phyloP scores from a whole-genome alignment of 2,888 invertebrate genomes.

The Marronus borbonicus region DNA sequence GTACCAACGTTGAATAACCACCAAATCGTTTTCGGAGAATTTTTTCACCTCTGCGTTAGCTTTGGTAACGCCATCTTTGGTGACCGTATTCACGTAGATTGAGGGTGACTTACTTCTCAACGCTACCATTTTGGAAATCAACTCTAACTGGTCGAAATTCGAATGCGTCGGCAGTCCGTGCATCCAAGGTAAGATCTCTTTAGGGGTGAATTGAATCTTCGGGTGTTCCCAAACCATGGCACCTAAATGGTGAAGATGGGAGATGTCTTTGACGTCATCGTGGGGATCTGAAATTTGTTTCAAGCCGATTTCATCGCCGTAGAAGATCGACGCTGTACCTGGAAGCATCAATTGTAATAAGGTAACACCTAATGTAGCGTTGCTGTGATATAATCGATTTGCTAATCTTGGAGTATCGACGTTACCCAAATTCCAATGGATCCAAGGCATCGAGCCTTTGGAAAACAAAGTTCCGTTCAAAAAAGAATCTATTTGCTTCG shows the following conservation, averaged over 20 bases:
- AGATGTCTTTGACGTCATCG: constrained; percentile 74
- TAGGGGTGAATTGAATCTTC: constrained; percentile 70
- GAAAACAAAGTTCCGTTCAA: constrained; percentile 76
- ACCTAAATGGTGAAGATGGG: constrained; percentile 79
- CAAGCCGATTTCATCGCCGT: constrained; percentile 92
- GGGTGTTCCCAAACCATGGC: constrained; percentile 78
- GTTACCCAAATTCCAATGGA: constrained; percentile 85
- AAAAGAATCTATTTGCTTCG: constrained; percentile 74
- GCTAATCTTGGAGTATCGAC: constrained; percentile 76
- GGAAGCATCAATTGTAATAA: constrained; percentile 88
- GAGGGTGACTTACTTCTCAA: constrained; percentile 79
- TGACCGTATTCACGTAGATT: constrained; percentile 81
- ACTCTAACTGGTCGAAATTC: constrained; percentile 72
- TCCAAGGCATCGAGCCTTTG: constrained; percentile 79
- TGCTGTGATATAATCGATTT: constrained; percentile 72
- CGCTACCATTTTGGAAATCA: constrained; percentile 75
- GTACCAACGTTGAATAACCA: constrained; percentile 85
- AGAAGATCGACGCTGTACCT: constrained; percentile 90
- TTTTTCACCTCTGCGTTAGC: constrained; percentile 79
- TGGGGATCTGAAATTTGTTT: constrained; percentile 74
- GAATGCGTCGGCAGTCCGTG: constrained; percentile 72
- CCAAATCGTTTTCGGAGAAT: constrained; percentile 75
- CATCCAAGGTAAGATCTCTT: constrained; percentile 78
- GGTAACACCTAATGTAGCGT: constrained; percentile 79
- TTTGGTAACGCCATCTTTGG: constrained; percentile 76